phyloP scores from a whole-genome alignment of 2,888 invertebrate genomes.

The Maniola hyperantus region DNA sequence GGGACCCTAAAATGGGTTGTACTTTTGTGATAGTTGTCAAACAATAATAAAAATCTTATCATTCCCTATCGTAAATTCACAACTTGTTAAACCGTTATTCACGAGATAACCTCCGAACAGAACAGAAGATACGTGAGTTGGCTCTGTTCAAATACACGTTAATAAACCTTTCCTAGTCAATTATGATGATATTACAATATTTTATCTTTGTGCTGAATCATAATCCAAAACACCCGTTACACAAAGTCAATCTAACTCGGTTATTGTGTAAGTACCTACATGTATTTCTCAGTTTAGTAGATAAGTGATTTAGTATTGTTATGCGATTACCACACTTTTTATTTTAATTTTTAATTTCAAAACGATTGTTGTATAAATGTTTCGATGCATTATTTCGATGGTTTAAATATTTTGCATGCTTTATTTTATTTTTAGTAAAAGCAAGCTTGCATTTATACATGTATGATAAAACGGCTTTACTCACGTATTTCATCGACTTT shows the following conservation, averaged over 20 bases:
- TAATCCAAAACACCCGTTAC: constrained; percentile 46
- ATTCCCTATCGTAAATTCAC: constrained; percentile 21
- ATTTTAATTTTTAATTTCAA: too few species aligned
- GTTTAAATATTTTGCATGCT: too few species aligned
- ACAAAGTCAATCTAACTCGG: background rate
- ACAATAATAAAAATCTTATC: constrained; percentile 18
- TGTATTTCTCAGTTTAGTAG: background rate
- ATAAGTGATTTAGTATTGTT: too few species aligned
- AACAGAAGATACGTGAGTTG: constrained; percentile 36
- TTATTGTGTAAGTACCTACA: background rate
- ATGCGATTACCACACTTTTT: too few species aligned
- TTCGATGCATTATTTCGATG: too few species aligned
- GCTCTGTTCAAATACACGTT: constrained; percentile 47
- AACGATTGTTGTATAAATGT: too few species aligned
- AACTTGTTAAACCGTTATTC: constrained; percentile 49
- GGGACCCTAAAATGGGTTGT: too few species aligned
- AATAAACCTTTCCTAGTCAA: constrained; percentile 50
- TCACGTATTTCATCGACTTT: too few species aligned
- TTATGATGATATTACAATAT: constrained; percentile 47
- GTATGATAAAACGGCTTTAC: too few species aligned
- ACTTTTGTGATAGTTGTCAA: background rate
- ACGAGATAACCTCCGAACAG: constrained; percentile 46
- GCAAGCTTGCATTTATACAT: too few species aligned
- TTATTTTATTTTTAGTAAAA: too few species aligned
- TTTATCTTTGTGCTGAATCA: constrained; percentile 56